Percentiles rank a stretch among this genome's conserved stretches.
Conservation (phyloP, 2,113 vertebrate genomes). For the Laterallus jamaicensis region DNA sequence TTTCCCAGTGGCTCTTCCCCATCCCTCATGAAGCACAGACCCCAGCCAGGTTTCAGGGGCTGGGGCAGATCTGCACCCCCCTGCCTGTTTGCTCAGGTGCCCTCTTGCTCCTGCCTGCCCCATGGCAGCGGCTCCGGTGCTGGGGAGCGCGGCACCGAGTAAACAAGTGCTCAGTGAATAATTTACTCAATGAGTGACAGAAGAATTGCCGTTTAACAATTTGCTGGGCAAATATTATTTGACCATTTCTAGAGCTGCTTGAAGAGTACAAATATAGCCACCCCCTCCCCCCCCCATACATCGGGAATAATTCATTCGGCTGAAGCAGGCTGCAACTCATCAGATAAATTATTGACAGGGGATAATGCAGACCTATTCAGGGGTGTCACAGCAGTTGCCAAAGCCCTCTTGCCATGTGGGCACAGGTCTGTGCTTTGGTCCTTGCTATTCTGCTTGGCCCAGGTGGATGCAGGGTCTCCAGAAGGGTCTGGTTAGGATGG, state of each 20-base stretch:
- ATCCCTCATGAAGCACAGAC: not conserved
- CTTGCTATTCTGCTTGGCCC: not conserved
- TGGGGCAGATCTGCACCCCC: not conserved
- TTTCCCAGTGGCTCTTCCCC: not conserved
- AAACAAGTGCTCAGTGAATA: conserved; percentile 55
- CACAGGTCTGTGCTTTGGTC: rapidly evolving
- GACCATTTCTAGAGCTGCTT: conserved; percentile 49
- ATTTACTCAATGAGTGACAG: conserved; percentile 31
- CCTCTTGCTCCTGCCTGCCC: not conserved
- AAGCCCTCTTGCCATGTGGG: not conserved
- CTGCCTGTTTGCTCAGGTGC: not conserved
- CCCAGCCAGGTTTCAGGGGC: not conserved
- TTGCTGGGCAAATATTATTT: conserved; percentile 66
- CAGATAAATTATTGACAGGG: conserved; percentile 21
- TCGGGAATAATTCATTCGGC: not conserved
- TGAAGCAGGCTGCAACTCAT: not conserved
- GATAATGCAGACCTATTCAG: rapidly evolving
- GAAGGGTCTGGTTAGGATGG: not conserved
- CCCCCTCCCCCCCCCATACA: not conserved
- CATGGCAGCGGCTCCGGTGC: not conserved
- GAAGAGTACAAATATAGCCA: conserved; percentile 49
- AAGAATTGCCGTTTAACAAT: conserved; percentile 55
- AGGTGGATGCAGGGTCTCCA: not conserved
- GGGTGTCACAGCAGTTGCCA: not conserved
- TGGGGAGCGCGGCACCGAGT: not conserved